Evolutionary conservation across 1,140 invertebrate genomes (phyloP).

Genomic region (Platorchestia sp.): DNA sequence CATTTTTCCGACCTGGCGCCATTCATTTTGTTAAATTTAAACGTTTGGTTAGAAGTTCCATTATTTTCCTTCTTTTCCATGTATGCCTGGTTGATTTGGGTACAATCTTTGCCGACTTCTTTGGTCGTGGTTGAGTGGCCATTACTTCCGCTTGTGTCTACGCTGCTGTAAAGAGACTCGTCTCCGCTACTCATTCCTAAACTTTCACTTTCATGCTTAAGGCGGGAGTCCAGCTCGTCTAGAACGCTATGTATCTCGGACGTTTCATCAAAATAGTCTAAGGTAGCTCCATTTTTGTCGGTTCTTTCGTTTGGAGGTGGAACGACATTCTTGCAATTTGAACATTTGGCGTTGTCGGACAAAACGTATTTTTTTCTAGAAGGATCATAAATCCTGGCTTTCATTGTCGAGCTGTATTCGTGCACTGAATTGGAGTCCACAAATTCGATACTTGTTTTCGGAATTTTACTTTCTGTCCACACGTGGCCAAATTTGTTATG

Average conservation of each 20-base stretch:
- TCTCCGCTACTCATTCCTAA: slow-evolving; percentile 16
- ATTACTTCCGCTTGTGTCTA: not conserved
- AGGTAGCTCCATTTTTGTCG: not conserved
- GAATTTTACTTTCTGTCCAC: not conserved
- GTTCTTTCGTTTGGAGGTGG: not conserved
- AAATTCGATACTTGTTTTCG: not conserved
- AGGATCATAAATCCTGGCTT: not conserved
- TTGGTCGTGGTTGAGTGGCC: not conserved
- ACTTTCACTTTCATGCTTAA: slow-evolving; percentile 48
- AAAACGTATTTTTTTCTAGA: not conserved
- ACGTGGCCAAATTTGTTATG: not conserved
- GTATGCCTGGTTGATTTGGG: not conserved
- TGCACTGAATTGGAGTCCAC: not conserved
- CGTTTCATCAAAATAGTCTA: not conserved
- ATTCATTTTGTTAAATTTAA: not conserved
- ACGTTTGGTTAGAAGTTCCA: not conserved
- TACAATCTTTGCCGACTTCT: not conserved
- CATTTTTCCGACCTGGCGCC: not conserved
- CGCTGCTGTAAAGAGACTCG: slow-evolving; percentile 28
- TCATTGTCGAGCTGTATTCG: not conserved
- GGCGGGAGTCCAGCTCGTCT: slow-evolving; percentile 6
- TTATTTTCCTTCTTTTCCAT: not conserved
- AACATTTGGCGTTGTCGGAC: not conserved
- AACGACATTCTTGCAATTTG: not conserved
- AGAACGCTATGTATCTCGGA: slow-evolving; percentile 21